Percentiles rank a stretch among this genome's conserved stretches.
Conservation (phyloP, 2,888 invertebrate genomes). For the Crossocerus cetratus region DNA sequence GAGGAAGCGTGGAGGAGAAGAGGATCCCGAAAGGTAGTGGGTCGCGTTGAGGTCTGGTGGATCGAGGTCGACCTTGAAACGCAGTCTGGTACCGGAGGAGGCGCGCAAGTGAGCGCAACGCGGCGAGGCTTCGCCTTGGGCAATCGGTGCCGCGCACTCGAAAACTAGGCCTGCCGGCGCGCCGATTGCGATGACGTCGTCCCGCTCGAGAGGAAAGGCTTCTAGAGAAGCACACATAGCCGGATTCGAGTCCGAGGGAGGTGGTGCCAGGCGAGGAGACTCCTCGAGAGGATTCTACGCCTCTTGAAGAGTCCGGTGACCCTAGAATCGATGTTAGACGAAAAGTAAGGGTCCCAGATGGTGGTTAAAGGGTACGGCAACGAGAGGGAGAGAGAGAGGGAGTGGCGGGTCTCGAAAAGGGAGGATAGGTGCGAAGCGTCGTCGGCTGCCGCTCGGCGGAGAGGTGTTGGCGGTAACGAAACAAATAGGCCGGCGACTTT, state of each 20-base stretch:
- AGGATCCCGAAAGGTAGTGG: constrained; percentile 8
- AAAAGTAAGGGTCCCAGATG: too few relatives aligned
- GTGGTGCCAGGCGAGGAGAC: neutral
- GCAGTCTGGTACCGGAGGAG: constrained; percentile 31
- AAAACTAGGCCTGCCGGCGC: constrained; percentile 62
- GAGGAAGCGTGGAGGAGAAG: too few relatives aligned
- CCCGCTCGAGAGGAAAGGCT: too few relatives aligned
- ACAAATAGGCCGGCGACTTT: constrained; percentile 76
- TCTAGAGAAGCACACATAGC: neutral
- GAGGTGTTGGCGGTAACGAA: constrained; percentile 66
- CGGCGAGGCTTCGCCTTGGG: constrained; percentile 61
- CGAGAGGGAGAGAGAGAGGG: constrained; percentile 13
- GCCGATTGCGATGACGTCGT: constrained; percentile 32
- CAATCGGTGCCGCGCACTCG: constrained; percentile 63
- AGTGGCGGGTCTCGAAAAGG: neutral
- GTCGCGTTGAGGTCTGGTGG: neutral
- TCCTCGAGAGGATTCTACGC: too few relatives aligned
- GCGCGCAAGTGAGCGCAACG: constrained; percentile 39
- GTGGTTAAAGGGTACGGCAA: neutral
- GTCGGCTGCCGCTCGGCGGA: constrained; percentile 6
- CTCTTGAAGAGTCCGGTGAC: too few relatives aligned
- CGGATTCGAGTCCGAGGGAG: neutral
- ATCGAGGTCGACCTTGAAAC: constrained; percentile 55
- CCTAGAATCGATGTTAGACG: too few relatives aligned
- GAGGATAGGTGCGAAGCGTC: constrained; percentile 7